Percentiles rank a stretch among this genome's conserved stretches.
Evolutionary conservation across 2,888 invertebrate species (phyloP).

Genomic region (Eumerus sabulonum): DNA sequence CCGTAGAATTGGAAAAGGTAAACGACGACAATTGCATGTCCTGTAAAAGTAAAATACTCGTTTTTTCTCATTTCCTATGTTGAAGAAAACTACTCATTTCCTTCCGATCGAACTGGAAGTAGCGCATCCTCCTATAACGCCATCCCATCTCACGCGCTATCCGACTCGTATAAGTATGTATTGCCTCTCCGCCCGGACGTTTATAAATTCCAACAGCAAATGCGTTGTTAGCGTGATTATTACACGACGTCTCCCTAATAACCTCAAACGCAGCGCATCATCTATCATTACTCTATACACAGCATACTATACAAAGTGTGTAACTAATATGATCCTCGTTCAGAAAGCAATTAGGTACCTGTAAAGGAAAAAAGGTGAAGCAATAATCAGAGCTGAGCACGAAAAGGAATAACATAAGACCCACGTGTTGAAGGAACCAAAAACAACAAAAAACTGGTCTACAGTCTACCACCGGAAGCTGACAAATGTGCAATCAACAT

Average conservation of each 20-base stretch:
- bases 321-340: slow-evolving; percentile 44
- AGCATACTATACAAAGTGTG: not conserved
- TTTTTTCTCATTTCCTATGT: too few relatives aligned
- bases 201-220: slow-evolving; percentile 50
- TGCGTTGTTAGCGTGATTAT: slow-evolving; percentile 62
- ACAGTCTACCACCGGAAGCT: slow-evolving; percentile 65
- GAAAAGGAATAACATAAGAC: not conserved
- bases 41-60: too few relatives aligned
- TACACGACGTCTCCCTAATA: slow-evolving; percentile 64
- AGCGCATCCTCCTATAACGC: slow-evolving; percentile 48
- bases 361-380: slow-evolving; percentile 29
- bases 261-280: slow-evolving; percentile 51
- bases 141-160: not conserved
- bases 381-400: slow-evolving; percentile 60
- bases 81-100: slow-evolving; percentile 29
- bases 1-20: too few relatives aligned
- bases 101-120: slow-evolving; percentile 53
- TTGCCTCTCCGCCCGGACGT: slow-evolving; percentile 23
- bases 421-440: slow-evolving; percentile 12
- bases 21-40: too few relatives aligned
- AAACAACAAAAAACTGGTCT: slow-evolving; percentile 57
- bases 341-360: slow-evolving; percentile 24
- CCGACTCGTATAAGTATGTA: too few relatives aligned
- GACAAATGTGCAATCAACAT: slow-evolving; percentile 58
- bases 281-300: slow-evolving; percentile 45